Percentiles rank a stretch among this genome's conserved stretches.
Evolutionary conservation across 2,888 invertebrate species (phyloP).

Genomic region (Andrena marginata): DNA sequence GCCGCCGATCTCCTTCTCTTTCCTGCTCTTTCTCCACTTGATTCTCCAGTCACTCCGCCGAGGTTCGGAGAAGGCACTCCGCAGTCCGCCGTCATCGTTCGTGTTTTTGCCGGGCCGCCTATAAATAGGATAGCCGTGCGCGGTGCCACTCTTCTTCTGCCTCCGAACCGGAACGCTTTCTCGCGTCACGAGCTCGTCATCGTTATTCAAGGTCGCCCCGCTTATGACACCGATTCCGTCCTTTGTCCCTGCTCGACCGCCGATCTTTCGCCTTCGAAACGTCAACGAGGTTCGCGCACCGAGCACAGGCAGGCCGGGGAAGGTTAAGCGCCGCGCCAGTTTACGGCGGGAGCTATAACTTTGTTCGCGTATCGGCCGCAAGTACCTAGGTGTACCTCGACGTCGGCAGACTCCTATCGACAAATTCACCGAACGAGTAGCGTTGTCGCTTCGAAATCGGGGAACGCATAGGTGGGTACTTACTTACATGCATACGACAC

Average conservation of each 20-base stretch:
- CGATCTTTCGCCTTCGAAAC: background rate
- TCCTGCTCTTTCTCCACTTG: conserved; percentile 35
- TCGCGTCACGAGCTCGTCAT: conserved; percentile 72
- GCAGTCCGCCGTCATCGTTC: conserved; percentile 75
- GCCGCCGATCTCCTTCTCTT: background rate
- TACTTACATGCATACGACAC: too few species aligned
- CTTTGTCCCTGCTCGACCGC: conserved; percentile 29
- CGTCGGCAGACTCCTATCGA: too few species aligned
- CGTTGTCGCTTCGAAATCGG: too few species aligned
- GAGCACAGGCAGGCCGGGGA: too few species aligned
- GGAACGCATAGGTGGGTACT: too few species aligned
- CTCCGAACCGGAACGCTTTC: conserved; percentile 62
- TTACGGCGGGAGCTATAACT: too few species aligned
- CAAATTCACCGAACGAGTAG: too few species aligned
- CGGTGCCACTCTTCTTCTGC: conserved; percentile 56
- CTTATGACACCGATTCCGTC: conserved; percentile 45
- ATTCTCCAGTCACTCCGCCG: conserved; percentile 58
- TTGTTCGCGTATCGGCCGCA: too few species aligned
- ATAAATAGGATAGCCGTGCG: conserved; percentile 75
- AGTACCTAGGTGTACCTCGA: too few species aligned
- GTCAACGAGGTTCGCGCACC: background rate
- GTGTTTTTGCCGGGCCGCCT: conserved; percentile 77
- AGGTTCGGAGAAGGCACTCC: conserved; percentile 69
- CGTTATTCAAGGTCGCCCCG: conserved; percentile 71
- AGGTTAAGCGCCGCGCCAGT: too few species aligned